Base-by-base conservation (phyloP, 92 coral and sea anemone genomes). In the Montipora capitata region DNA sequence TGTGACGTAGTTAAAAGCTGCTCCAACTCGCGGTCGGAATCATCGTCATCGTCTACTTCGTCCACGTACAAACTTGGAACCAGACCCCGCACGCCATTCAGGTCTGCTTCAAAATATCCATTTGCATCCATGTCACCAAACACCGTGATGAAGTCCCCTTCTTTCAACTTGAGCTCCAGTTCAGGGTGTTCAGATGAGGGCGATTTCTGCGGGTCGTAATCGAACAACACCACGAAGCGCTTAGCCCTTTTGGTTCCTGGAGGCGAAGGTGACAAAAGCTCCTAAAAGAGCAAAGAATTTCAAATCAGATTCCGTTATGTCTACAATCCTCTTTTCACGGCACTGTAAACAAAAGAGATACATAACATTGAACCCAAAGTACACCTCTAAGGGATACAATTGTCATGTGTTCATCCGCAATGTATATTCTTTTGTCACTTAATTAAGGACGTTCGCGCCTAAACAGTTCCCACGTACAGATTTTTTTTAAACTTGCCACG, bases 61-160 rank as follows among this genome's bases (percentile, higher is more conserved):
- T 95, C 98, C n/a, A 95, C 94, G 64, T 93, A 95, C 57, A 95
- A 73, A 74, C 96, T 94, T 12, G 98, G 92, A 72, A 95, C 98
- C 90, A 95, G 91, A 70, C 98, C 98, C 65, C 94, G 87, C n/a
- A 77, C 94, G 80, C 98, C 98, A 72, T 93, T 91, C 82, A 93
- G 63, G 82, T 95, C 98, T 42, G 96, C 98, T 71, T 95, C 98
- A 42, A 80, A 92, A 78, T 90, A 95, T 4, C 98, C 98, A 72
- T 93, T 91, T 10, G 84, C 80, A 75, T 95, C 98, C 98, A 95
- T 95, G 66, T 95, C 98, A 10, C 96, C 91, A 79, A 84, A 83
- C 71, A 95, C 92, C 43, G 87, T 93, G 16, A 95, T 54, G 12
- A 91, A 87, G 69, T 95, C 98, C 14, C 98, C 96, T 62, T 95